Conservation (phyloP, 2,888 invertebrate genomes). For the Hypselothyrea guttata region DNA sequence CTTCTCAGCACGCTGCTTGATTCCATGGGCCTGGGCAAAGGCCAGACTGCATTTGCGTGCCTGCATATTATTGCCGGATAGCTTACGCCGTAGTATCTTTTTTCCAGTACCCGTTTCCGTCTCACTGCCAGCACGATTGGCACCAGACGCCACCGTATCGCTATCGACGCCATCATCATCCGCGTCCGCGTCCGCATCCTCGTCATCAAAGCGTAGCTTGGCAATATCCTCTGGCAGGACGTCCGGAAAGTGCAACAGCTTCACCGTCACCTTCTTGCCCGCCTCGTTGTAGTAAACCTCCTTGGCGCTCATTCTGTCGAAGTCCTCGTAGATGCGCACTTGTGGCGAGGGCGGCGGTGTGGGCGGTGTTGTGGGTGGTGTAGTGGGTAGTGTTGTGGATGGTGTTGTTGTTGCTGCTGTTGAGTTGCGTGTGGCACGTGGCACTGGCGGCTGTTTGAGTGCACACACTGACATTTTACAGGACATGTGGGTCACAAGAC, state of each 20-base stretch:
- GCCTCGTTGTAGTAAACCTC: conserved; percentile 82
- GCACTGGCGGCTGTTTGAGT: conserved; percentile 55
- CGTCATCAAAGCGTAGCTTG: conserved; percentile 79
- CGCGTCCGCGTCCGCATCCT: conserved; percentile 22
- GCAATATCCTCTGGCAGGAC: conserved; percentile 81
- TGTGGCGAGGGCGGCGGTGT: conserved; percentile 67
- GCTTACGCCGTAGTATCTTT: conserved; percentile 79
- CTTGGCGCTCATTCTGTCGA: conserved; percentile 83
- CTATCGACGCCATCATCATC: conserved; percentile 37
- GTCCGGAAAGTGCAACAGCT: conserved; percentile 81
- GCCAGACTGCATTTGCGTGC: conserved; percentile 80
- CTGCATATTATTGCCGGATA: conserved; percentile 78
- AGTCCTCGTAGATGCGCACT: conserved; percentile 82
- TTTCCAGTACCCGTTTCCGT: conserved; percentile 41
- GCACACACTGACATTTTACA: conserved; percentile 82
- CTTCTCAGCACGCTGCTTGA: conserved; percentile 68
- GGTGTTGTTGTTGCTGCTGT: conserved; percentile 9
- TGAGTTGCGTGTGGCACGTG: conserved; percentile 35
- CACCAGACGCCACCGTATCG: conserved; percentile 26
- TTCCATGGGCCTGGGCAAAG: conserved; percentile 81
- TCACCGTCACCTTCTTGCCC: conserved; percentile 81
- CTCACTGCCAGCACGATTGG: conserved; percentile 23
- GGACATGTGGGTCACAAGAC: conserved; percentile 48
- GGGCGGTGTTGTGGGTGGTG: conserved; percentile 42
- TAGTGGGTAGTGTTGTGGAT: conserved; percentile 5